These are phyloP conservation scores for Drosophila willistoni DNA, from an alignment of 1,140 invertebrate genomes.

Conservation along the genomic window DNA sequence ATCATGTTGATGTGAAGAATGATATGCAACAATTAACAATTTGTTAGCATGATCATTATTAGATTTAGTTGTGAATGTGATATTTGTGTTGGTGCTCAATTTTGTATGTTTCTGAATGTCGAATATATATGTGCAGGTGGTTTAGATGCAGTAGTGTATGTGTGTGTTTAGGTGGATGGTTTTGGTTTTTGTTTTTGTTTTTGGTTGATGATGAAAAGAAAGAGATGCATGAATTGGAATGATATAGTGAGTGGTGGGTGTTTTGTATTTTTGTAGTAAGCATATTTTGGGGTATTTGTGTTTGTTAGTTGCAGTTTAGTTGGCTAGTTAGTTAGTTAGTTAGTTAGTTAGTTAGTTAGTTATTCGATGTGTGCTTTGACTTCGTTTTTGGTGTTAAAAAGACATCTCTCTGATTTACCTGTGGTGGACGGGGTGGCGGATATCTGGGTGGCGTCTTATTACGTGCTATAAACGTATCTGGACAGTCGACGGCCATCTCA, in stretches of 20 bases:
- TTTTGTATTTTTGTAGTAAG: slow-evolving; percentile 1
- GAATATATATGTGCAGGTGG: slow-evolving; percentile 18
- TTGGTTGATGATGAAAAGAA: slow-evolving; percentile 48
- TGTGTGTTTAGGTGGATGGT: slow-evolving; percentile 48
- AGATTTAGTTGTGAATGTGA: slow-evolving; percentile 60
- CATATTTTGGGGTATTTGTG: not conserved
- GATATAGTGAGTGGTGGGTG: slow-evolving; percentile 8
- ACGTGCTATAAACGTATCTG: slow-evolving; percentile 95
- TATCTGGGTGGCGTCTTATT: slow-evolving; percentile 96
- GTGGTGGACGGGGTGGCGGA: slow-evolving; percentile 89
- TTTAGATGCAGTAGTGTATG: no score
- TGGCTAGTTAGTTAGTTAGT: not conserved
- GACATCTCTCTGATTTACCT: slow-evolving; percentile 49
- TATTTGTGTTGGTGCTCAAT: slow-evolving; percentile 45
- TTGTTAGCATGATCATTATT: slow-evolving; percentile 78
- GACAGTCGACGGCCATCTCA: slow-evolving; percentile 99
- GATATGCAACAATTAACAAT: slow-evolving; percentile 82
- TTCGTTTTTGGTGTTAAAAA: not conserved
- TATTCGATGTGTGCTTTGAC: no score
- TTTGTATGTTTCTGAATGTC: slow-evolving; percentile 39
- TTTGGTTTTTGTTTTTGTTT: slow-evolving; percentile 15
- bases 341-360: slow-evolving; percentile 6
- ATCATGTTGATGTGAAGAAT: slow-evolving; percentile 81
- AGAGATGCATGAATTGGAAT: slow-evolving; percentile 59
- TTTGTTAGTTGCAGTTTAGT: not conserved